Base-by-base conservation (phyloP, 2,797 vertebrate genomes). In the Fistularia tabacaria region DNA sequence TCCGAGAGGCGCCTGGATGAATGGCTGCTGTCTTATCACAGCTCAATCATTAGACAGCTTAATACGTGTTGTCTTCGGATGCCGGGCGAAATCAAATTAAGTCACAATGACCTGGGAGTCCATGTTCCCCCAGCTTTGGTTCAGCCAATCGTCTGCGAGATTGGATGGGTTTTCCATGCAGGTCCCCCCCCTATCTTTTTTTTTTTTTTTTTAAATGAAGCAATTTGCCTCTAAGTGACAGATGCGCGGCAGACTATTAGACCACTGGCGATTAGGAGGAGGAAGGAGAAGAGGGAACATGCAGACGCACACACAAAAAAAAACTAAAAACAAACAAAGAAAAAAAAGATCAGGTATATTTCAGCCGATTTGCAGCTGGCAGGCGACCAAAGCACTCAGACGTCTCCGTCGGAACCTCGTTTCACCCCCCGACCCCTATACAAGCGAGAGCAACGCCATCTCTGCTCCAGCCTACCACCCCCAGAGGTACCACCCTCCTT, bases 141-240 rank as follows among this genome's bases (percentile, higher is more conserved):
- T 25, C 25, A 25, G 25, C 25, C 25, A 25, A 41, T 85, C 78
- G 73, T 78, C 69, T 38, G 46, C 59, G 40, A 74, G 79, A 86
- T 82, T 79, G 73, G 71, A 72, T 60, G 14, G 67, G 68, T 81
- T 80, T 70, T 61, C 67, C 57, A 61, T 46, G 69, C 55, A 3
- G 51, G n/a, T n/a, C 25, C 25, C 25, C 5, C 25, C 25, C 25
- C 25, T 25, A 2, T 25, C 25, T 25, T 25, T 2, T 57, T 65
- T 59, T 65, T 61, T 53, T 61, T 63, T 72, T 52, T 58, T 80
- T 79, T 82, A 87, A 86, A 88, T 85, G 76, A 88, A 88, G 83
- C 87, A 87, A 85, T 89, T 89, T 87, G 77, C 81, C 65, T 82
- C 77, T 86, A 83, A 84, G 84, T 81, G 87, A 90, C 90, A 90